Conservation (phyloP, 2,113 vertebrate genomes). For the Halcyon malimbica region DNA sequence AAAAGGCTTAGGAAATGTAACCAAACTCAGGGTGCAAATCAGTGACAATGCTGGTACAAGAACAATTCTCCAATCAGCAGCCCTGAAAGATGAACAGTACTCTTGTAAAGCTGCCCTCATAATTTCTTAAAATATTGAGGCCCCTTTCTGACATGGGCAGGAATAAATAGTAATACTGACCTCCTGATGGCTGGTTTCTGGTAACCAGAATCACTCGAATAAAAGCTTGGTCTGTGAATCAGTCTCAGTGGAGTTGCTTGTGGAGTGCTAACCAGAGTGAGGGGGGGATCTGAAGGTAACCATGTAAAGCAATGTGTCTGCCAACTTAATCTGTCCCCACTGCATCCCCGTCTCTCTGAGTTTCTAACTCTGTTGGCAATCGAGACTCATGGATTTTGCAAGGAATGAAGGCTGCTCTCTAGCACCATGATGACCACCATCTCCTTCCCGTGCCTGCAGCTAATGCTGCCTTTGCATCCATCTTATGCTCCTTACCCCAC, state of each 20-base stretch:
- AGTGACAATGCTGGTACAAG: accelerated
- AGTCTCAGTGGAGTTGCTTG: background rate
- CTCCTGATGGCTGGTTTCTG: background rate
- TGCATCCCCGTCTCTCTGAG: background rate
- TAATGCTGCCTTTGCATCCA: background rate
- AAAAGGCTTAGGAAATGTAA: background rate
- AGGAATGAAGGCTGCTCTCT: background rate
- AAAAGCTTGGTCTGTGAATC: background rate
- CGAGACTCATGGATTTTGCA: background rate
- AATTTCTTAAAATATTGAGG: background rate
- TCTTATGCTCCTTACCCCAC: background rate
- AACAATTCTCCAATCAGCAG: background rate
- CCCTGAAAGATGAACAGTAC: background rate
- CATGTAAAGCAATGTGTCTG: background rate
- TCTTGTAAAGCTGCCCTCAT: background rate
- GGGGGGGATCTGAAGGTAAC: background rate
- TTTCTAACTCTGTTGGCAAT: background rate
- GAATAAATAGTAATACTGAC: background rate
- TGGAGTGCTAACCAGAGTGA: background rate
- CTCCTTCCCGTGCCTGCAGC: background rate
- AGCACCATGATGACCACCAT: background rate
- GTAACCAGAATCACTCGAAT: background rate
- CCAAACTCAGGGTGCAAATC: background rate
- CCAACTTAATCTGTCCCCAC: background rate
- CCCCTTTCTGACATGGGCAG: background rate